These are phyloP conservation scores for Netelia melanura DNA, from an alignment of 2,888 invertebrate species.

Conservation along the genomic window DNA sequence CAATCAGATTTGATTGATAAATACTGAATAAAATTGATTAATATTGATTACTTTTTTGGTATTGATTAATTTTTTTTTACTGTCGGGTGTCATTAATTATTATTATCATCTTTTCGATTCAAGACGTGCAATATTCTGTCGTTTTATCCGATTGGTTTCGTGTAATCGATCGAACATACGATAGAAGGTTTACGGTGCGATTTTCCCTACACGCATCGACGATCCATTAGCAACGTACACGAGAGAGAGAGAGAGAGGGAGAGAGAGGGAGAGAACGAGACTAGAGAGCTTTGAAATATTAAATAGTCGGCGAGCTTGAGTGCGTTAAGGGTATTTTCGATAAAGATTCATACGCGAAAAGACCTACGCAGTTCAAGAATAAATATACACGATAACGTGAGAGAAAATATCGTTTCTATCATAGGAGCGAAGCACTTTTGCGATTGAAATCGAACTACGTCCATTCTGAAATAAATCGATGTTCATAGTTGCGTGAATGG, in stretches of 20 bases:
- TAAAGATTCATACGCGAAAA: neutral
- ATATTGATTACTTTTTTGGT: too few relatives aligned
- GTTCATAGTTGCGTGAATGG: neutral
- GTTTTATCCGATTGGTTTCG: neutral
- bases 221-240: neutral
- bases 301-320: slow-evolving; percentile 19
- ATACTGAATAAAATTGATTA: too few relatives aligned
- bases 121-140: neutral
- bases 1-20: too few relatives aligned
- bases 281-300: slow-evolving; percentile 17
- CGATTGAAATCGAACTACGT: slow-evolving; percentile 13
- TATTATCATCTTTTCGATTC: too few relatives aligned
- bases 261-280: neutral
- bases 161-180: slow-evolving; percentile 6
- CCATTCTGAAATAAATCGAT: neutral
- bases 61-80: too few relatives aligned
- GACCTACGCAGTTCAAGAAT: neutral
- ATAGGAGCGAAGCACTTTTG: slow-evolving; percentile 14
- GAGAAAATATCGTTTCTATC: slow-evolving; percentile 1
- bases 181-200: neutral
- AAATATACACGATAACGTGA: neutral
- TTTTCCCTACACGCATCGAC: neutral
- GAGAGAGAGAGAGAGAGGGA: too few relatives aligned
- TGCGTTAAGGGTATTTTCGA: slow-evolving; percentile 21
- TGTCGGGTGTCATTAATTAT: too few relatives aligned